Evolutionary conservation across 2,113 vertebrate genomes (phyloP).

Genomic region (Rana temporaria): DNA sequence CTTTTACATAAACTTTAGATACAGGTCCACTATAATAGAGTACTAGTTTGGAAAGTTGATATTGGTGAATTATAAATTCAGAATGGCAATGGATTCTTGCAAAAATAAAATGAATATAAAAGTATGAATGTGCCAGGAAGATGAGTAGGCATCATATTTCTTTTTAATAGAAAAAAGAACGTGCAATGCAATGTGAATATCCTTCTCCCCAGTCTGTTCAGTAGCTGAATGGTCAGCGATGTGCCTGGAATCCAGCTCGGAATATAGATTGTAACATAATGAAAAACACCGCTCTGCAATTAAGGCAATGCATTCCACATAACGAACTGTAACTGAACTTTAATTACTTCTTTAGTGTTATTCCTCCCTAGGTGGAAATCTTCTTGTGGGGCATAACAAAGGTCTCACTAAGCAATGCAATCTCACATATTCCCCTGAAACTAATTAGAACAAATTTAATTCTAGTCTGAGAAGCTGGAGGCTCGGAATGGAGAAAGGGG

Average conservation of each 20-base stretch:
- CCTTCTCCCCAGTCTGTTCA: neutral
- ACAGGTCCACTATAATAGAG: no score
- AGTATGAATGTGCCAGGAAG: no score
- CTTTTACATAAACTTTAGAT: no score
- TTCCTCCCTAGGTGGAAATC: constrained; percentile 50
- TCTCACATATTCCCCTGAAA: constrained; percentile 35
- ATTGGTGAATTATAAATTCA: no score
- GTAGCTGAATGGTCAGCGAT: constrained; percentile 24
- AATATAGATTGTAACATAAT: constrained; percentile 25
- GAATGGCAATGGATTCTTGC: no score
- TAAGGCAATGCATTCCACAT: constrained; percentile 49
- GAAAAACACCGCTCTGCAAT: constrained; percentile 52
- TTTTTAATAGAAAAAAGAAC: no score
- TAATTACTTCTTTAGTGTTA: constrained; percentile 41
- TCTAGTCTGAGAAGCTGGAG: neutral
- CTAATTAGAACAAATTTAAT: constrained; percentile 56
- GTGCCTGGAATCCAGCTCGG: constrained; percentile 15
- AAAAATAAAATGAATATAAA: no score
- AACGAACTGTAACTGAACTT: constrained; percentile 51
- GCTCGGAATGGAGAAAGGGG: neutral
- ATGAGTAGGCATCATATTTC: no score
- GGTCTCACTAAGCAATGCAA: constrained; percentile 45
- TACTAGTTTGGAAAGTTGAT: no score
- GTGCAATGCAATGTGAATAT: constrained; percentile 10
- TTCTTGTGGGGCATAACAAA: constrained; percentile 49